Evolutionary conservation across 92 coral and sea anemone species (phyloP).

Genomic region (Epizoanthus ramosus): DNA sequence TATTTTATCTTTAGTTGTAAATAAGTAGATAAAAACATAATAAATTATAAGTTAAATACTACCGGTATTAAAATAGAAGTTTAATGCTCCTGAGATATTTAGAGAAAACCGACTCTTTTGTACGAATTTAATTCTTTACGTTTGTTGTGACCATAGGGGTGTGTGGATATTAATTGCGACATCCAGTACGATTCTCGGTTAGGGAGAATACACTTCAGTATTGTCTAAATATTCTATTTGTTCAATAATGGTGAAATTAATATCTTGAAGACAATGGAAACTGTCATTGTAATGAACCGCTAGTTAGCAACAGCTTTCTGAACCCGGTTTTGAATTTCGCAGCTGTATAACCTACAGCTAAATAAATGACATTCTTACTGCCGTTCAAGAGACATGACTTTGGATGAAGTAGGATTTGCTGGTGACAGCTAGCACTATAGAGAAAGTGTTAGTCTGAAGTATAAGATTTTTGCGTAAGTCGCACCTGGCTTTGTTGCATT

Average conservation of each 20-base stretch:
- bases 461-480: too few relatives aligned
- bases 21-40: too few relatives aligned
- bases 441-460: too few relatives aligned
- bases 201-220: conserved; percentile 5
- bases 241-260: background rate
- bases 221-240: conserved; percentile 10
- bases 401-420: background rate
- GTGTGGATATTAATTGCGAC: conserved; percentile 3
- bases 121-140: background rate
- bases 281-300: conserved; percentile 13
- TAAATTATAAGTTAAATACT: too few relatives aligned
- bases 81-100: background rate
- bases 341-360: conserved; percentile 17
- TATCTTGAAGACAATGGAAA: background rate
- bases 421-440: background rate
- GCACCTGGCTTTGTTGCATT: background rate
- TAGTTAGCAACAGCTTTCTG: conserved; percentile 3
- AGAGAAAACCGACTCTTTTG: conserved; percentile 14
- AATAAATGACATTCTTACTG: conserved; percentile 1
- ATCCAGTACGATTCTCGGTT: conserved; percentile 20
- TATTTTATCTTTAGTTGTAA: too few relatives aligned
- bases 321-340: background rate
- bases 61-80: background rate
- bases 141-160: conserved; percentile 9
- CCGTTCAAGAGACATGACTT: too few relatives aligned